Conservation (phyloP, 2,113 vertebrate species). For the Argyrosomus japonicus region DNA sequence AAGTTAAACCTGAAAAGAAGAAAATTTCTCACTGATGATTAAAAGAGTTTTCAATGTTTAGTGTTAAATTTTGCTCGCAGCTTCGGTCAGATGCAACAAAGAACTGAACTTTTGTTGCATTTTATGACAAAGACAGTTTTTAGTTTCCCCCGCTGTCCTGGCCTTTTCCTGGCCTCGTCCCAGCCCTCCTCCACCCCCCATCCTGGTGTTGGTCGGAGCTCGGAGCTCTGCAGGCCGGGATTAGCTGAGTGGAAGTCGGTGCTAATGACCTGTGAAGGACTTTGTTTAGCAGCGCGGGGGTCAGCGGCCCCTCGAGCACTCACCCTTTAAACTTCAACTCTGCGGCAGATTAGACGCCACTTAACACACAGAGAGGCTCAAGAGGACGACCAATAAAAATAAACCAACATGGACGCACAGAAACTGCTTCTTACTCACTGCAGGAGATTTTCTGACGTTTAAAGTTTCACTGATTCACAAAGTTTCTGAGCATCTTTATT, state of each 20-base stretch:
- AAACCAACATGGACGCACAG: no score
- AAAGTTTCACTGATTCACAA: no score
- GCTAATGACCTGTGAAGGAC: conserved; percentile 50
- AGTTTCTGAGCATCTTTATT: no score
- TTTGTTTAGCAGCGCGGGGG: conserved; percentile 26
- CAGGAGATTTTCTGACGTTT: no score
- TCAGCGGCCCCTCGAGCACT: background rate
- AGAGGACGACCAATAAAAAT: conserved; percentile 36
- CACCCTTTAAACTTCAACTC: conserved; percentile 30
- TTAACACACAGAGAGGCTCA: conserved; percentile 34
- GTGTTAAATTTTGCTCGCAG: background rate
- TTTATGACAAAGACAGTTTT: no score
- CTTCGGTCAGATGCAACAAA: background rate
- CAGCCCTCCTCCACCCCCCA: background rate
- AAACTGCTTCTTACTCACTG: no score
- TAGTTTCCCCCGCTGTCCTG: no score
- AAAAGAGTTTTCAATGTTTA: background rate
- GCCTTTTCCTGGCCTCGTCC: background rate
- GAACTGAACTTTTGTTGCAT: no score
- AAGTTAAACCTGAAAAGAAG: background rate
- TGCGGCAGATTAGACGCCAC: conserved; percentile 44
- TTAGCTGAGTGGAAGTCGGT: conserved; percentile 1
- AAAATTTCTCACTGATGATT: background rate
- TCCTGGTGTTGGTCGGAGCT: background rate
- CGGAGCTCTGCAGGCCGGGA: conserved; percentile 1